These are phyloP conservation scores for Acrocephalus arundinaceus DNA, from an alignment of 2,113 vertebrate genomes.

Conservation along the genomic window DNA sequence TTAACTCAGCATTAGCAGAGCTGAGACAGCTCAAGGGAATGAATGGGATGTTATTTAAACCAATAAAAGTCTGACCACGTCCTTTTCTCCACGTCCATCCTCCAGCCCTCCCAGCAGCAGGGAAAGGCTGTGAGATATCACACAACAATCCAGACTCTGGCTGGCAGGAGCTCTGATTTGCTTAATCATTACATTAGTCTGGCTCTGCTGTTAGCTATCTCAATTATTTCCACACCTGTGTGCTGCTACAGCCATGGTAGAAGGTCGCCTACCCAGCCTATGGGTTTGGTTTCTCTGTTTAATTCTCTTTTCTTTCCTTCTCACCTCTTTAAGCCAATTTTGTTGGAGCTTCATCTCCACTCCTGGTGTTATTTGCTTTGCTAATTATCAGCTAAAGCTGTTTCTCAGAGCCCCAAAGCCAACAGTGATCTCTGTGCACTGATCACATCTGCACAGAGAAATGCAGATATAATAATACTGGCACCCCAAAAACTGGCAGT, in stretches of 20 bases:
- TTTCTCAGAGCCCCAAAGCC: background rate
- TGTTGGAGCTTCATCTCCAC: background rate
- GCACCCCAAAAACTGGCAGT: background rate
- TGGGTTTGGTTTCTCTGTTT: background rate
- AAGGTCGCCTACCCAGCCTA: background rate
- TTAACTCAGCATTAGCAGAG: background rate
- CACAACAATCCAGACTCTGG: background rate
- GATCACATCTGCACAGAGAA: background rate
- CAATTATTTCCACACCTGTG: background rate
- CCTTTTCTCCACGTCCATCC: background rate
- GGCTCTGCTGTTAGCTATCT: background rate
- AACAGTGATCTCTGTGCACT: background rate
- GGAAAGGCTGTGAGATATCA: background rate
- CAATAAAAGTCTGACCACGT: background rate
- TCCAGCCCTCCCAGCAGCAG: background rate
- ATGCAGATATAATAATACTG: background rate
- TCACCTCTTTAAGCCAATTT: background rate
- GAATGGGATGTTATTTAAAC: background rate
- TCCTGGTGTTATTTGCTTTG: background rate
- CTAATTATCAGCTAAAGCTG: background rate
- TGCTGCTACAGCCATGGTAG: background rate
- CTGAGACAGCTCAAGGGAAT: background rate
- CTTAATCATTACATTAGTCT: background rate
- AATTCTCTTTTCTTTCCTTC: background rate
- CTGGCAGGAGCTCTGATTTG: background rate